phyloP scores from a whole-genome alignment of 1,140 invertebrate species.

The Leptinotarsa undecemlineata region DNA sequence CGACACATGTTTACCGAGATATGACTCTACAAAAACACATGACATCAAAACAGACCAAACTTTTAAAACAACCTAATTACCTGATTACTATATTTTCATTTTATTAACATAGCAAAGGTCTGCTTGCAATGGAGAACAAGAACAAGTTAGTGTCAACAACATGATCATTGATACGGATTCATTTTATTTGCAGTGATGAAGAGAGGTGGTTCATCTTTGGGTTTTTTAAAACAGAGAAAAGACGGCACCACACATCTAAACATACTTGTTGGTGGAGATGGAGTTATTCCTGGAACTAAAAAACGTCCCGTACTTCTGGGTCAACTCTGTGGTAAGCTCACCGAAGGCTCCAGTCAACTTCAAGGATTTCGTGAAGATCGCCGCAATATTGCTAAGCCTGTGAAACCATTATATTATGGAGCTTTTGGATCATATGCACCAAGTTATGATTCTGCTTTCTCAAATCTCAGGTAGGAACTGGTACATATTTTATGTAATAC shows the following conservation, averaged over 20 bases:
- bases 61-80: no score
- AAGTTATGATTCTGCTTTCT: constrained; percentile 92
- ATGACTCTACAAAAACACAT: no score
- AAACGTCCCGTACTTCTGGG: constrained; percentile 84
- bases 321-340: constrained; percentile 78
- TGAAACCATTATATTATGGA: constrained; percentile 91
- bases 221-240: constrained; percentile 76
- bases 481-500: no score
- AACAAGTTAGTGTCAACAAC: no score
- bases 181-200: constrained; percentile 30
- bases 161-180: neutral
- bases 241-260: constrained; percentile 89
- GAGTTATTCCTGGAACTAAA: constrained; percentile 68
- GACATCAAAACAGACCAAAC: no score
- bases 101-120: no score
- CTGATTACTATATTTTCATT: no score
- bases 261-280: constrained; percentile 80
- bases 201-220: constrained; percentile 65
- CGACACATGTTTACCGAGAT: no score
- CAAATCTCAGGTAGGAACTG: constrained; percentile 66
- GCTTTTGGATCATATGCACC: constrained; percentile 95
- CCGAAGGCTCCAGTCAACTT: constrained; percentile 66
- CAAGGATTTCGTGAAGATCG: constrained; percentile 84
- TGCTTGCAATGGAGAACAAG: no score
- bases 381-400: constrained; percentile 84